Evolutionary conservation across 2,888 invertebrate genomes (phyloP), one percentile per base, ranked within the genome.

Genomic region (Strigamia transsilvanica): DNA sequence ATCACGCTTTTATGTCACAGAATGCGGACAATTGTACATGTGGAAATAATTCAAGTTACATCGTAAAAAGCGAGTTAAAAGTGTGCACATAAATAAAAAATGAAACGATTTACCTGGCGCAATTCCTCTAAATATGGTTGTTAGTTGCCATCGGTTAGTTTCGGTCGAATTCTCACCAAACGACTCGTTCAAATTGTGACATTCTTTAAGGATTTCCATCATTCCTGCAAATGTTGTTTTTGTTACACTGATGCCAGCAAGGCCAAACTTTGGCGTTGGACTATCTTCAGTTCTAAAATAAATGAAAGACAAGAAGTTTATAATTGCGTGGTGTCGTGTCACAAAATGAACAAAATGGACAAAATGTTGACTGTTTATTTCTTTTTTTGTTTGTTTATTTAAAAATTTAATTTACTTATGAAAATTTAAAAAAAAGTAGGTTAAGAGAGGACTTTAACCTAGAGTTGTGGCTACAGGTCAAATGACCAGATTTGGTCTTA

Each of bases 211-310:
- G 0, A 66, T 18, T n/a, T 66, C 23, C 12, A 66, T 23, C 61
- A 66, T 66, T 66, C 23, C 2, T 66, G 21, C 18, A 23, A 66
- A 66, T 23, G 21, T 23, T 7, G 18, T 12, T 66, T 66, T 66
- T 18, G 61, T 66, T 7, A 66, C 61, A 21, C 12, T 21, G 21
- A 66, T 66, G 21, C 61, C 61, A 0, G 61, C 12, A 23, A 66
- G 12, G 2, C 61, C 61, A 12, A 66, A 0, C 10, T 23, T 66
- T 12, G 61, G 61, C 4, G 21, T 66, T 12, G 61, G 61, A 23
- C 61, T 66, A 9, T 66, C 61, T 21, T n/a, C 61, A 66, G 61
- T 66, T 23, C 61, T 66, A 23, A 66, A 66, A 46, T 13, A 13
- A 46, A 46, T 42, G 1, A 13, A 46, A 46, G 1, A 46, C 5